Evolutionary conservation across 2,888 invertebrate species (phyloP).

Genomic region (Priocnemis perturbator): DNA sequence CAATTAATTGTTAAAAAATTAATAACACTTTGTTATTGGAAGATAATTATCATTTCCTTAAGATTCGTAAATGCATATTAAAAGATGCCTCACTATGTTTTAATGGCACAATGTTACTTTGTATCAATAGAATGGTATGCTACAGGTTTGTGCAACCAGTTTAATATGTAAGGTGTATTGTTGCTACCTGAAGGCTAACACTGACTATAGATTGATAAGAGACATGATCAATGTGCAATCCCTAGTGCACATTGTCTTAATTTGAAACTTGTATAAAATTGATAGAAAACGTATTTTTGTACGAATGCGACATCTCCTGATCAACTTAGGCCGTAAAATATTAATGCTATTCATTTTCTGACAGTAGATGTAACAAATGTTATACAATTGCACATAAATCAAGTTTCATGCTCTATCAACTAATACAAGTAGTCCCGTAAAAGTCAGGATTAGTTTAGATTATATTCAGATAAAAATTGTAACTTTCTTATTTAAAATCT

Average conservation of each 20-base stretch:
- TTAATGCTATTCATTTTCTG: slow-evolving; percentile 12
- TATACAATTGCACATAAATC: slow-evolving; percentile 24
- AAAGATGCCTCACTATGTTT: neutral
- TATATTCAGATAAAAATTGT: too few relatives aligned
- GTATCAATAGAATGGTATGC: too few relatives aligned
- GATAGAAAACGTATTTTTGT: slow-evolving; percentile 45
- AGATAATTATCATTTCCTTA: slow-evolving; percentile 25
- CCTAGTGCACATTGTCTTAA: slow-evolving; percentile 27
- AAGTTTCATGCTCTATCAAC: slow-evolving; percentile 7
- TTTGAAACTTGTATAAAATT: slow-evolving; percentile 41
- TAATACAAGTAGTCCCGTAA: too few relatives aligned
- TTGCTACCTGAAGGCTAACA: too few relatives aligned
- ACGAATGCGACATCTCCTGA: slow-evolving; percentile 29
- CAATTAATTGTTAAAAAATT: slow-evolving; percentile 31
- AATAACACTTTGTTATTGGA: slow-evolving; percentile 31
- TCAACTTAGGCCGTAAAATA: slow-evolving; percentile 29
- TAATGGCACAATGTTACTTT: too few relatives aligned
- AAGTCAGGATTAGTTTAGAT: too few relatives aligned
- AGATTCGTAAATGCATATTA: slow-evolving; percentile 7
- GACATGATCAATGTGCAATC: slow-evolving; percentile 24
- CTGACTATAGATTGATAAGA: slow-evolving; percentile 11
- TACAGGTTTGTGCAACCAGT: too few relatives aligned
- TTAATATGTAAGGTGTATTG: too few relatives aligned
- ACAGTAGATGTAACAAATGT: slow-evolving; percentile 32
- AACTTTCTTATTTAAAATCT: too few relatives aligned